Conservation (phyloP, 1,140 invertebrate species). For the Leguminivora glycinivorella region DNA sequence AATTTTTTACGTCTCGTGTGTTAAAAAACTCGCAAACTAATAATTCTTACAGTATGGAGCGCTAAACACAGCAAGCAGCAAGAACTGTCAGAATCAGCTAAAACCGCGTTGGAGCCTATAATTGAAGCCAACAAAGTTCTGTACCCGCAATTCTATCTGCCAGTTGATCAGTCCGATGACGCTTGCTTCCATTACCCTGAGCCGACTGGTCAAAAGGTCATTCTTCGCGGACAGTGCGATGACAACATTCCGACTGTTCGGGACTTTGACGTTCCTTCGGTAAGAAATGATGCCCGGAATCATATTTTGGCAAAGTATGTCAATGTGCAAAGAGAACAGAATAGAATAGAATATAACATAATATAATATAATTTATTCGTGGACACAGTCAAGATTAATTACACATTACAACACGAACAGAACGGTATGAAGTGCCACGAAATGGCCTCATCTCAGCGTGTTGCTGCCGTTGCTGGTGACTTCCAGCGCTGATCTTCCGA, state of each 20-base stretch:
- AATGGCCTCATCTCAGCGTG: no score
- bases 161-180: constrained; percentile 47
- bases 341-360: no score
- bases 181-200: constrained; percentile 67
- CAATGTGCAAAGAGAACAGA: no score
- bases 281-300: neutral
- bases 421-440: no score
- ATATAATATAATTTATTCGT: no score
- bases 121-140: constrained; percentile 50
- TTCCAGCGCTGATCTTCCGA: no score
- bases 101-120: constrained; percentile 42
- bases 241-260: constrained; percentile 47
- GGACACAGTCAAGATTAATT: no score
- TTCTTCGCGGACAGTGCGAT: constrained; percentile 64
- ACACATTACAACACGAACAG: no score
- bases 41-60: constrained; percentile 61
- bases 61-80: constrained; percentile 59
- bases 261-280: constrained; percentile 40
- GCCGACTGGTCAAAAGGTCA: constrained; percentile 41
- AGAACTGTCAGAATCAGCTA: constrained; percentile 39
- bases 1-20: no score
- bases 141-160: constrained; percentile 46
- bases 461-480: no score
- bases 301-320: no score
- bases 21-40: neutral